Conservation (phyloP, 2,113 vertebrate species). For the Mormoops blainvillei region DNA sequence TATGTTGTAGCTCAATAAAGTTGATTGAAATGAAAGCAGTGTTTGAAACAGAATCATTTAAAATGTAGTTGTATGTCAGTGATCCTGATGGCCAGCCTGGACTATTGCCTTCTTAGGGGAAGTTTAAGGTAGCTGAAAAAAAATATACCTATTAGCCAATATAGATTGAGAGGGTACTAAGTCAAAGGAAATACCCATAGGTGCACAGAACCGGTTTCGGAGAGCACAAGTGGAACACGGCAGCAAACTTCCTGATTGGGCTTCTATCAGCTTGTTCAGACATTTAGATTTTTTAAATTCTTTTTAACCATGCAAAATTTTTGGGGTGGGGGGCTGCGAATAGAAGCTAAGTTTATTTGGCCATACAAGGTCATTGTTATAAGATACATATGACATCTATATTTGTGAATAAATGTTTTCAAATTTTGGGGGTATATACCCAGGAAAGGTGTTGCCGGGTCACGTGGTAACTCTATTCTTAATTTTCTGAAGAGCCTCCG, state of each 20-base stretch:
- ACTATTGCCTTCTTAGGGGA: constrained; percentile 70
- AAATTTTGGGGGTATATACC: too few species aligned
- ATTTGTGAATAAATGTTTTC: too few species aligned
- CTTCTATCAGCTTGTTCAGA: constrained; percentile 70
- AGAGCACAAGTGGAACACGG: constrained; percentile 72
- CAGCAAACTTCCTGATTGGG: constrained; percentile 66
- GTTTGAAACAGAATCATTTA: constrained; percentile 94
- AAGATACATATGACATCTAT: not conserved
- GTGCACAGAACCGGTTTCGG: constrained; percentile 39
- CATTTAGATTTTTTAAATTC: constrained; percentile 64
- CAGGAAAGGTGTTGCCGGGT: not conserved
- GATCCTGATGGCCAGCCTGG: constrained; percentile 87
- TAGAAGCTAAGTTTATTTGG: not conserved
- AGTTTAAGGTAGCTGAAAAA: constrained; percentile 65
- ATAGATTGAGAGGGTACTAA: constrained; percentile 74
- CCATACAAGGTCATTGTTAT: not conserved
- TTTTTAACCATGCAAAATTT: constrained; percentile 44
- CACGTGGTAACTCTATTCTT: not conserved
- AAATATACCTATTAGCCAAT: constrained; percentile 39
- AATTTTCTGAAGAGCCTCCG: not conserved
- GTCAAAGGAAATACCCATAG: constrained; percentile 76
- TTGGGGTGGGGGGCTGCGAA: too few species aligned
- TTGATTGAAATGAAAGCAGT: constrained; percentile 49
- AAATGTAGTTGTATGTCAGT: constrained; percentile 93
- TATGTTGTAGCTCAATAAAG: not conserved